Evolutionary conservation across 2,888 invertebrate genomes (phyloP).

Genomic region (Platycnemis pennipes): DNA sequence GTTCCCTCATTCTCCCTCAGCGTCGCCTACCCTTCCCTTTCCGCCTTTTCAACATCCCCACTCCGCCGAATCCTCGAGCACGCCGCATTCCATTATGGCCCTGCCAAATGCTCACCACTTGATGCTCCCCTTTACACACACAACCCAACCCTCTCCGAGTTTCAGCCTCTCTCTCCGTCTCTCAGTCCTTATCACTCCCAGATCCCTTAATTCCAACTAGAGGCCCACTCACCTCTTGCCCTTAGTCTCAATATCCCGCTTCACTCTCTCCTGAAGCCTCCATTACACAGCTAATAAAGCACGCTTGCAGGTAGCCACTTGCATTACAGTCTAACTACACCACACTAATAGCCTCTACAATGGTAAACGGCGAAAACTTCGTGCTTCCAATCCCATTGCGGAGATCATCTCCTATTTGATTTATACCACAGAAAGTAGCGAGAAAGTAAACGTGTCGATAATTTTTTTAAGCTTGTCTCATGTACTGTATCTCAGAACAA

Average conservation of each 20-base stretch:
- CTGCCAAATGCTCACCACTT: conserved; percentile 18
- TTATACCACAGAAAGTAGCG: too few relatives aligned
- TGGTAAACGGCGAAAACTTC: too few relatives aligned
- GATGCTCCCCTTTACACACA: not conserved
- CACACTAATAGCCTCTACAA: too few relatives aligned
- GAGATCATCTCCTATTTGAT: too few relatives aligned
- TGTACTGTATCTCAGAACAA: too few relatives aligned
- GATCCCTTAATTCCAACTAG: conserved; percentile 3
- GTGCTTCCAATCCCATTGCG: too few relatives aligned
- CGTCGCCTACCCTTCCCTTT: not conserved
- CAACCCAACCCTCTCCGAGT: not conserved
- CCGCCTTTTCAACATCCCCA: not conserved
- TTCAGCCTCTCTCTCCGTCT: conserved; percentile 52
- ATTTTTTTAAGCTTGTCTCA: too few relatives aligned
- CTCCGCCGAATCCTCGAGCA: not conserved
- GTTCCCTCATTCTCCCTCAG: not conserved
- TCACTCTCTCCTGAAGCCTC: not conserved
- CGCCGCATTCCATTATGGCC: not conserved
- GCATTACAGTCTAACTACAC: not conserved
- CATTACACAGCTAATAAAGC: not conserved
- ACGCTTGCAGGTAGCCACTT: not conserved
- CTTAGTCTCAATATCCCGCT: conserved; percentile 38
- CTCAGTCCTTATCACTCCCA: conserved; percentile 50
- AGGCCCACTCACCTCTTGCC: conserved; percentile 39
- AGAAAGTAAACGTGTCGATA: too few relatives aligned